Conservation (phyloP, 2,888 invertebrate species). For the Allophyes oxyacanthae region DNA sequence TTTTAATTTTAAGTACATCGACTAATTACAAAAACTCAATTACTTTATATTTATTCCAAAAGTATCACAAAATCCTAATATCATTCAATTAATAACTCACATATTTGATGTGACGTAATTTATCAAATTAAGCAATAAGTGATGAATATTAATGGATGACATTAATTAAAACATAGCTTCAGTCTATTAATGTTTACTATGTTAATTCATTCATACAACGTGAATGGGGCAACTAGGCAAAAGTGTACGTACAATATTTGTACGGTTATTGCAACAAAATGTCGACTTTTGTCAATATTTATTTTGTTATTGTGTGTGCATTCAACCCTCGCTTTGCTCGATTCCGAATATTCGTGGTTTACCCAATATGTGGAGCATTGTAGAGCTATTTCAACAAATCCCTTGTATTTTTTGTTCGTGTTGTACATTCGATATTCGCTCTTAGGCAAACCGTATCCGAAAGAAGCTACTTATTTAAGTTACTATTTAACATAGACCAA, state of each 20-base stretch:
- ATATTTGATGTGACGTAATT: constrained; percentile 14
- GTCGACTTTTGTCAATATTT: constrained; percentile 28
- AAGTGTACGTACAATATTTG: constrained; percentile 6
- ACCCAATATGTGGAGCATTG: constrained; percentile 26
- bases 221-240: constrained; percentile 11
- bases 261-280: constrained; percentile 7
- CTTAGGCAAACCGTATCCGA: neutral
- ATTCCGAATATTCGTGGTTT: constrained; percentile 24
- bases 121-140: constrained; percentile 29
- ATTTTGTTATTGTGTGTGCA: constrained; percentile 32
- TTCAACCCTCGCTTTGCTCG: constrained; percentile 17
- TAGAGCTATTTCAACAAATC: constrained; percentile 15
- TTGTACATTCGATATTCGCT: constrained; percentile 12
- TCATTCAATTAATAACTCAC: constrained; percentile 9
- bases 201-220: constrained; percentile 42
- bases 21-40: too few relatives aligned
- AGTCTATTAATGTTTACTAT: constrained; percentile 43
- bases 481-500: too few relatives aligned
- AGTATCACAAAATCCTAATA: neutral
- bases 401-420: constrained; percentile 6
- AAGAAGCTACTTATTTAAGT: too few relatives aligned
- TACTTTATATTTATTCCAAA: too few relatives aligned
- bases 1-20: too few relatives aligned
- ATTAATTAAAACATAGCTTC: constrained; percentile 40
- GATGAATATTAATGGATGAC: constrained; percentile 34